Evolutionary conservation across 1,140 invertebrate genomes (phyloP), one percentile per base, ranked within the genome.

Genomic region (Paralvinella palmiformis): DNA sequence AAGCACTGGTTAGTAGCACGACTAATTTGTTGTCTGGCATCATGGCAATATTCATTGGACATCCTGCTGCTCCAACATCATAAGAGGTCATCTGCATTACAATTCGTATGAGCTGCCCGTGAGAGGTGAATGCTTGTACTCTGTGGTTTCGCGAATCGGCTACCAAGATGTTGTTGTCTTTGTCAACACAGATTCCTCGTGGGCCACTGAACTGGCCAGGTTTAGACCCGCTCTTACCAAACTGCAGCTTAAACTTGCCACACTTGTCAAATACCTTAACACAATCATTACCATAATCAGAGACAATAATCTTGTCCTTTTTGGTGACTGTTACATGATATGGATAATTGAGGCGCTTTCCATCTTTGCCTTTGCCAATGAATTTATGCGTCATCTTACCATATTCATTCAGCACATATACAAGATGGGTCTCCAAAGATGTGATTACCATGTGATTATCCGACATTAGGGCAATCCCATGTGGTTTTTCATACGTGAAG

Each of bases 401-500:
- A 4, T 13, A 24, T 29, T 20, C n/a, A 7, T 32, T 33, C 17
- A 62, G 33, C 22, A 62, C 17, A 22, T 53, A 62, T 7, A 62
- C 48, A 6, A 20, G 3, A 22, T 31, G 17, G 5, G 44, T 52
- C 35, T 53, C 60, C 4, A 71, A 63, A 31, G 72, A 73, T 1
- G 77, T 71, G 17, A 79, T 62, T 29, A 69, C 68, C 7, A 71
- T 67, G 29, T 74, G 67, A 56, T 72, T 69, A 41, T 70, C 68
- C 10, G 32, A 59, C 5, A 64, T 67, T 10, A 69, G 44, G 13
- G 71, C 69, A 35, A 79, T 74, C 10, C 77, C 75, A 62, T 70
- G 69, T 1, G 76, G 70, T 27, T 71, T 68, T 37, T 75, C 75
- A 69, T 69, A 75, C 4, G 64, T 68, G 63, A 73, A 77, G 57